These are phyloP conservation scores for Cavia aperea DNA, from an alignment of 2,113 vertebrate genomes.

Conservation along the genomic window DNA sequence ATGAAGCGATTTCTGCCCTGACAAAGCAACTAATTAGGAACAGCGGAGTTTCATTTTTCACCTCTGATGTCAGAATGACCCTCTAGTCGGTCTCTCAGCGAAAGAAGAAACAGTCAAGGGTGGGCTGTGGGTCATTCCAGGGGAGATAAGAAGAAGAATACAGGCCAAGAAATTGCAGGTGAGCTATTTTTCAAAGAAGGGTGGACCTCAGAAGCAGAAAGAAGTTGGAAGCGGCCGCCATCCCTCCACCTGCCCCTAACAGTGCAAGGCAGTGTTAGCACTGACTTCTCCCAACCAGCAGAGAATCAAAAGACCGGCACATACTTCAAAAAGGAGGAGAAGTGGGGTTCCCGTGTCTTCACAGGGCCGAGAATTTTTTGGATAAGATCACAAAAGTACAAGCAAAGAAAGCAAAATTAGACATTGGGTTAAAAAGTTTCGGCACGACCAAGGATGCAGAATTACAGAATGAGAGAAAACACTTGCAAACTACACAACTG, in stretches of 20 bases:
- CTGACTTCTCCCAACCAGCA: neutral
- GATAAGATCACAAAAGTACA: neutral
- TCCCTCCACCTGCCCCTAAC: neutral
- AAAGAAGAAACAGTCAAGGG: neutral
- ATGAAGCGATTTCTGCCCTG: slow-evolving; percentile 51
- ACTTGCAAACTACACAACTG: neutral
- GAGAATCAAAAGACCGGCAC: neutral
- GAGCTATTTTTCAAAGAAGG: slow-evolving; percentile 20
- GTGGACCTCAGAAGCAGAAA: neutral
- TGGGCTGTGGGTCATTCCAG: neutral
- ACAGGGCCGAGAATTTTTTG: neutral
- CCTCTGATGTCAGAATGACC: slow-evolving; percentile 1
- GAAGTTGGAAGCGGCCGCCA: neutral
- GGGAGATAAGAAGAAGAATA: neutral
- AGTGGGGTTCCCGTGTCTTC: neutral
- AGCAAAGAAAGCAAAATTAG: neutral
- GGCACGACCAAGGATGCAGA: neutral
- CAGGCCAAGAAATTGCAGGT: slow-evolving; percentile 5
- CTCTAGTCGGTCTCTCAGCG: slow-evolving; percentile 31
- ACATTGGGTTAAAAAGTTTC: neutral
- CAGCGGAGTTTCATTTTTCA: slow-evolving; percentile 53
- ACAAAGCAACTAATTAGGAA: slow-evolving; percentile 54
- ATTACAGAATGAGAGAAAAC: neutral
- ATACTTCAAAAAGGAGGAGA: neutral
- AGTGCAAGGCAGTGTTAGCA: neutral